Evolutionary conservation across 2,113 vertebrate genomes (phyloP).

Genomic region (Tricholaema leucomelas): DNA sequence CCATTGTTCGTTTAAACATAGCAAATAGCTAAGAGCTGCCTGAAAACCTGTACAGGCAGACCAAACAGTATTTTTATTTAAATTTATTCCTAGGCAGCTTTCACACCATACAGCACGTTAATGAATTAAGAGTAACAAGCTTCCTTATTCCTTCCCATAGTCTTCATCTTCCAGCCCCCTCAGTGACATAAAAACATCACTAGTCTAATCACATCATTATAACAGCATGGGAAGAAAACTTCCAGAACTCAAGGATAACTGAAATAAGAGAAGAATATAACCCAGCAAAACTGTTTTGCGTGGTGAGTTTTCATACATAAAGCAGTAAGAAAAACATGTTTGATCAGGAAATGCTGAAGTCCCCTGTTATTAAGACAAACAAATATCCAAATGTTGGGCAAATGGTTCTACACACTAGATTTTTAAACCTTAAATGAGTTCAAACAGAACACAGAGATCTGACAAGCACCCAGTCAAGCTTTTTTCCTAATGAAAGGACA

Average conservation of each 20-base stretch:
- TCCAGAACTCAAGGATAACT: background rate
- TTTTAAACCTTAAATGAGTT: background rate
- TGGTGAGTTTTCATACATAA: background rate
- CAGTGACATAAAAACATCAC: background rate
- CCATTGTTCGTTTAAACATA: background rate
- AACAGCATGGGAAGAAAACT: background rate
- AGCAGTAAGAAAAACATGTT: background rate
- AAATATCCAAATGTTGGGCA: background rate
- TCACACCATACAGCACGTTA: background rate
- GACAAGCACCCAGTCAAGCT: background rate
- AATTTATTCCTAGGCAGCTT: background rate
- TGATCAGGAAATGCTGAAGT: background rate
- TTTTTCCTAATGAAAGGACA: background rate
- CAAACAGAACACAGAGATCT: background rate
- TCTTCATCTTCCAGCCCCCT: background rate
- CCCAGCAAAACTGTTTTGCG: background rate
- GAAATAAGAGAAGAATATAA: background rate
- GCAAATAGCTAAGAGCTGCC: background rate
- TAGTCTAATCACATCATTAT: background rate
- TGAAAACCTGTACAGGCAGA: background rate
- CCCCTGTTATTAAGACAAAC: background rate
- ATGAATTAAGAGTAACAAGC: background rate
- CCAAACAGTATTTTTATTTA: background rate
- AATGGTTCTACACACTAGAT: background rate
- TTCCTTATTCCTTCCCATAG: background rate